Evolutionary conservation across 2,888 invertebrate species (phyloP).

Genomic region (Drosophila kuntzei): DNA sequence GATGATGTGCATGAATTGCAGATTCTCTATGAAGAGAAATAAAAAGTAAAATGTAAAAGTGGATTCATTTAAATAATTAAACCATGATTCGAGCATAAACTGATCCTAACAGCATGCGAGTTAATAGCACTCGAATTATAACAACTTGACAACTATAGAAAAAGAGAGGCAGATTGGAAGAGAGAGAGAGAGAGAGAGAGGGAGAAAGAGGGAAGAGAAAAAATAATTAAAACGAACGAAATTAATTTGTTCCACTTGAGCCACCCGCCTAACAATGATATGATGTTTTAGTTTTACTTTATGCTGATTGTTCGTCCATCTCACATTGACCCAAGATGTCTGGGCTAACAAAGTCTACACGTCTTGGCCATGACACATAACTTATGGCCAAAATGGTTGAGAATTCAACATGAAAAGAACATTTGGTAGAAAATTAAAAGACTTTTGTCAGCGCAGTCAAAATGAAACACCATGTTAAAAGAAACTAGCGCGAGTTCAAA

Average conservation of each 20-base stretch:
- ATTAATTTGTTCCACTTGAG: constrained; percentile 81
- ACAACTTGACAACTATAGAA: constrained; percentile 56
- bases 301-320: constrained; percentile 43
- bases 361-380: constrained; percentile 73
- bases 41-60: constrained; percentile 49
- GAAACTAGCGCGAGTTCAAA: not conserved
- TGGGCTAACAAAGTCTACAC: constrained; percentile 21
- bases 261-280: constrained; percentile 81
- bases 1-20: constrained; percentile 66
- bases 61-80: constrained; percentile 78
- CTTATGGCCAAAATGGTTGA: constrained; percentile 56
- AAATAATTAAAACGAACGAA: constrained; percentile 73
- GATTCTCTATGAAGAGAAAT: constrained; percentile 11
- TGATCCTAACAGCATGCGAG: constrained; percentile 61
- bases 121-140: constrained; percentile 75
- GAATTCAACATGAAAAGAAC: constrained; percentile 56
- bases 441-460: constrained; percentile 40
- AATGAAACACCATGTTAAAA: constrained; percentile 3
- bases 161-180: constrained; percentile 14
- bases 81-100: constrained; percentile 64
- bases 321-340: constrained; percentile 12
- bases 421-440: constrained; percentile 57
- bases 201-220: constrained; percentile 16
- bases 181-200: not conserved
- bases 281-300: constrained; percentile 59